Base-by-base conservation (phyloP, 2,888 invertebrate genomes). In the Eupelmus urozonus region DNA sequence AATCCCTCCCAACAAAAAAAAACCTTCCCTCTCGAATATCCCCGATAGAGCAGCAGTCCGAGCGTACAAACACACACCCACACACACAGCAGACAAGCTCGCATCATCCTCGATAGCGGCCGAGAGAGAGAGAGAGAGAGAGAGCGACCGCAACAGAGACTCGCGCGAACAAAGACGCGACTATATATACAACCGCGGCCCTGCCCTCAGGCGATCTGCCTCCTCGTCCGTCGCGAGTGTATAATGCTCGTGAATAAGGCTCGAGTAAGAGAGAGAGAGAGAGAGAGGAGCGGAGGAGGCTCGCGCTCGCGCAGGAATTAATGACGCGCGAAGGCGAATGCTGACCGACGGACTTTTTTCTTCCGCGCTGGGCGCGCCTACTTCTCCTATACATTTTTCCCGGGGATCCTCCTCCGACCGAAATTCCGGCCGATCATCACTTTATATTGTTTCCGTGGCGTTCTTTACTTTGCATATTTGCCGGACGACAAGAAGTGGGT, bases 221-320 rank as follows among this genome's bases (percentile, higher is more conserved):
- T 34, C 9, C 34, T 34, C 34, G 9, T 5, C 34, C 3, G 3
- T 34, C 34, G 34, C n/a, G n/a, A n/a, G 1, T 25, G 34, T 45
- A 45, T 49, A 42, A 69, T 75, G 67, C 77, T 80, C 70, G n/a
- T 74, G 71, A 77, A 79, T 79, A 79, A 79, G 49, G 16, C 62
- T 69, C 77, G 59, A 57, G 45, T 63, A 23, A 49, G 57, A 45
- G 75, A 60, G 45, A 57, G 45, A 65, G 62, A 27, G 53, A 62
- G 62, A 70, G 51, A 70, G 62, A 29, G 53, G 42, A 62, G 18
- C 40, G 34, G 57, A 62, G 70, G 73, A 76, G 3, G 9, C 34
- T 5, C 34, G 34, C 34, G 16, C 45, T 45, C 16, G 45, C 34
- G 45, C 2, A 45, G 45, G 2, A 13, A 45, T 78, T 80, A 78